These are phyloP conservation scores for Rhinoraja longicauda DNA, from an alignment of 2,797 vertebrate genomes.

Conservation along the genomic window DNA sequence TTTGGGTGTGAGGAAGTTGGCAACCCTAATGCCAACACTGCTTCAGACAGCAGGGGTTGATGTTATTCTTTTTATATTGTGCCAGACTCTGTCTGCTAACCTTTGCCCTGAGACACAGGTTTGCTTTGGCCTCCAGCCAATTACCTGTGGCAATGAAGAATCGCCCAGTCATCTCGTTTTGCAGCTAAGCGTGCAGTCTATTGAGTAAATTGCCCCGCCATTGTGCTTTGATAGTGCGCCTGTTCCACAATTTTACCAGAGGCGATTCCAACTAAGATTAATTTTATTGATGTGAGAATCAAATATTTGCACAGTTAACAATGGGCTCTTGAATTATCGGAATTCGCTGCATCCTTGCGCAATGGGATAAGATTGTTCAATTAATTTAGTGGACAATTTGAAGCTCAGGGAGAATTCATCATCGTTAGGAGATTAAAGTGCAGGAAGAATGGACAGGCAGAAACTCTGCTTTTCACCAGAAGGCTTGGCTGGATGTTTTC, in stretches of 20 bases:
- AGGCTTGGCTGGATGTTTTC: neutral
- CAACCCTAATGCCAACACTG: too few species aligned
- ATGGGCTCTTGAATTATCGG: neutral
- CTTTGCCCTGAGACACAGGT: neutral
- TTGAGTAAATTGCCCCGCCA: neutral
- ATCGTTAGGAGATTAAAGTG: neutral
- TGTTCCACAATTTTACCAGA: neutral
- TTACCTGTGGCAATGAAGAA: neutral
- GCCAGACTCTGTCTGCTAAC: neutral
- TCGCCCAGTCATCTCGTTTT: neutral
- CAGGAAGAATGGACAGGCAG: too few species aligned
- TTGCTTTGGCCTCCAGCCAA: neutral
- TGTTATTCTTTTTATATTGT: neutral
- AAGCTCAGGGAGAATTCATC: neutral
- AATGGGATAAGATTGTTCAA: neutral
- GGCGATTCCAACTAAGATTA: neutral
- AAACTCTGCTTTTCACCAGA: neutral
- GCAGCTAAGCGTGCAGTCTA: neutral
- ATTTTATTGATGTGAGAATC: neutral
- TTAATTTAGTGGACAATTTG: neutral
- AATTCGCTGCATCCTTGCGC: neutral
- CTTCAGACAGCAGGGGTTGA: neutral
- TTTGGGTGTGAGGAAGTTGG: too few species aligned
- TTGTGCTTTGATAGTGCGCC: neutral
- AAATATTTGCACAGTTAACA: conserved; percentile 14